Evolutionary conservation across 2,113 vertebrate species (phyloP), one percentile per base, ranked within the genome.

Genomic region (Seriola aureovittata): DNA sequence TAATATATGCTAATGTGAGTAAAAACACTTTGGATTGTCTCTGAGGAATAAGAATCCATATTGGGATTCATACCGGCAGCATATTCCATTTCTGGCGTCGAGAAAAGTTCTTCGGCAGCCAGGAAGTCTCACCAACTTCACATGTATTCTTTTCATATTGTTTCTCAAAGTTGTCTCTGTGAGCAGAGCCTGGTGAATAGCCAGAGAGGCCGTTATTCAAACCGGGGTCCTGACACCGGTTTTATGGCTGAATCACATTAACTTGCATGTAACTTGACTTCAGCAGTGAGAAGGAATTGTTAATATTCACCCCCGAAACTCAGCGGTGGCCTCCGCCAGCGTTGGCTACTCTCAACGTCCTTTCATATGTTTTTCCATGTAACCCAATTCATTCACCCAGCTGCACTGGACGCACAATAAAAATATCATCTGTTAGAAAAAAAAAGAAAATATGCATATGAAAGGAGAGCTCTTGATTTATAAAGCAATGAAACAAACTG

Each of bases 1-100:
- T 91, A 93, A 92, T 82, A 40, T 93, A 93, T 94, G 93, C 89
- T 91, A 92, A 94, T 92, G 90, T 6, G 82, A 81, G 88, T 71
- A 77, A 91, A 94, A 94, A 91, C 91, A 91, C 89, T 88, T 75
- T 71, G 80, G 58, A 85, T 85, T 67, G 90, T 93, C 93, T 95
- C 90, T 74, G 84, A 88, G 93, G 94, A 91, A 91, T 93, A 86
- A 75, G 78, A 77, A 85, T 58, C 80, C 76, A 58, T 80, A 85
- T 90, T 79, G 36, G 75, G 71, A 92, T 91, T 84, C 84, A 86
- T 66, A 81, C 70, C 60, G 17, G 67, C 80, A 71, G 80, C 54
- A 0, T 17, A 25, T 75, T 64, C 48, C 76, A 68, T 70, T 91
- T 90, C 71, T 59, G 70, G 58, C 13, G n/a, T 40, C 0, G 70